Percentiles rank a stretch among this genome's conserved stretches.
Evolutionary conservation across 2,797 vertebrate genomes (phyloP).

Genomic region (Ctenosaura bakeri): DNA sequence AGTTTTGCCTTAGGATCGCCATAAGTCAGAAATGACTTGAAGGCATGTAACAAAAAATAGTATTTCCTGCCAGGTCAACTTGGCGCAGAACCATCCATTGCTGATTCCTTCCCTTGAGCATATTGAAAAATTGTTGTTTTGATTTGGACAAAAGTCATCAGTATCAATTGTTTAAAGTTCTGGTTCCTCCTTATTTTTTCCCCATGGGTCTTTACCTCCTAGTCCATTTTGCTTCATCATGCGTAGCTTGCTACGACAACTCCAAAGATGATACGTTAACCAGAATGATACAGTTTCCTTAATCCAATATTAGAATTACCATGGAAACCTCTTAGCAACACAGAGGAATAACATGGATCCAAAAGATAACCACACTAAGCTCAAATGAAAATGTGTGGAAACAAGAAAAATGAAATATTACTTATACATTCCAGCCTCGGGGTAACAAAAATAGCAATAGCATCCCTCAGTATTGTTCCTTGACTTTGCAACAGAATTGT

Average conservation of each 20-base stretch:
- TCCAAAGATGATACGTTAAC: constrained; percentile 21
- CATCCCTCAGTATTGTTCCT: neutral
- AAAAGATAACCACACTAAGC: constrained; percentile 25
- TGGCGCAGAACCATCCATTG: too few relatives aligned
- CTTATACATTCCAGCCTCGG: constrained; percentile 15
- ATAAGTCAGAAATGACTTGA: too few relatives aligned
- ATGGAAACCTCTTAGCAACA: constrained; percentile 68
- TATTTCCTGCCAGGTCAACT: neutral
- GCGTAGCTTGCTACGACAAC: constrained; percentile 38
- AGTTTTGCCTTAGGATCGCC: too few relatives aligned
- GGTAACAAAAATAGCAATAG: constrained; percentile 23
- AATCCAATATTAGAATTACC: constrained; percentile 64
- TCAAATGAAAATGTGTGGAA: constrained; percentile 15
- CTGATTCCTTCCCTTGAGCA: too few relatives aligned
- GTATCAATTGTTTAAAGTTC: constrained; percentile 28
- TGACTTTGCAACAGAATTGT: neutral
- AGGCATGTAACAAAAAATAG: too few relatives aligned
- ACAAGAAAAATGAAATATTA: neutral
- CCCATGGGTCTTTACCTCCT: constrained; percentile 6
- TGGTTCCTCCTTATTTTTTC: neutral
- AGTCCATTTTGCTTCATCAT: constrained; percentile 18
- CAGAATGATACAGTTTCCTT: constrained; percentile 47
- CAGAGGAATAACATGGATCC: constrained; percentile 38
- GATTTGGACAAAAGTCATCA: neutral
- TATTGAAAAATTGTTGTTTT: neutral